phyloP scores from a whole-genome alignment of 2,113 vertebrate species.

The Tauraco erythrolophus region DNA sequence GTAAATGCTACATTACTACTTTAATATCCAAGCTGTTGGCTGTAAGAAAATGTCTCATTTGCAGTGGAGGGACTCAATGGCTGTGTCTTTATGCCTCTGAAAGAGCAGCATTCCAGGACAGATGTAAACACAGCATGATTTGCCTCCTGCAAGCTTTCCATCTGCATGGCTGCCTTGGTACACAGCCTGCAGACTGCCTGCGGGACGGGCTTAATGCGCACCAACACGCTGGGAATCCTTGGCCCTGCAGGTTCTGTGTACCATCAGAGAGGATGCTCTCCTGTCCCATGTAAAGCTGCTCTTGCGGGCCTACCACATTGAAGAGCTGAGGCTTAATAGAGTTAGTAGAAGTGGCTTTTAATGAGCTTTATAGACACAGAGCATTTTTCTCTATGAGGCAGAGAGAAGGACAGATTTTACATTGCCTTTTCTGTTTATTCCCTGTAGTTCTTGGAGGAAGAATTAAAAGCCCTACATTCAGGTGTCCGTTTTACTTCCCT shows the following conservation, averaged over 20 bases:
- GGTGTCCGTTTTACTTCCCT: not conserved
- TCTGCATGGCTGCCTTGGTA: not conserved
- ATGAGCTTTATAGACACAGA: not conserved
- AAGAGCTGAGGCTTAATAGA: not conserved
- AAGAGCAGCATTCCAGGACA: not conserved
- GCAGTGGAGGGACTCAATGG: not conserved
- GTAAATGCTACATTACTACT: not conserved
- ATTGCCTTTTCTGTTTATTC: not conserved
- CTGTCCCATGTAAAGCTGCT: not conserved
- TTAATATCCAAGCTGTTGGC: slow-evolving; percentile 3
- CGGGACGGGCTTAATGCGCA: not conserved
- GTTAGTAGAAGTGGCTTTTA: not conserved
- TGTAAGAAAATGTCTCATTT: not conserved
- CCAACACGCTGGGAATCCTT: accelerated
- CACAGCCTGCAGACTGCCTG: not conserved
- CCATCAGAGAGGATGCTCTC: not conserved
- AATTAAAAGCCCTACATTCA: not conserved
- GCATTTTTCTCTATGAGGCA: not conserved
- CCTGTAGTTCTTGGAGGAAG: not conserved
- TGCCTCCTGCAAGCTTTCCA: not conserved
- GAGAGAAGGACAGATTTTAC: not conserved
- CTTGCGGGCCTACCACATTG: not conserved
- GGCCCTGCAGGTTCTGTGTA: not conserved
- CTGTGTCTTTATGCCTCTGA: not conserved
- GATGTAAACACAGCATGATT: not conserved